Percentiles rank a stretch among this genome's conserved stretches.
These are phyloP conservation scores for Cottus gobio DNA, from an alignment of 2,113 vertebrate genomes.

Conservation along the genomic window DNA sequence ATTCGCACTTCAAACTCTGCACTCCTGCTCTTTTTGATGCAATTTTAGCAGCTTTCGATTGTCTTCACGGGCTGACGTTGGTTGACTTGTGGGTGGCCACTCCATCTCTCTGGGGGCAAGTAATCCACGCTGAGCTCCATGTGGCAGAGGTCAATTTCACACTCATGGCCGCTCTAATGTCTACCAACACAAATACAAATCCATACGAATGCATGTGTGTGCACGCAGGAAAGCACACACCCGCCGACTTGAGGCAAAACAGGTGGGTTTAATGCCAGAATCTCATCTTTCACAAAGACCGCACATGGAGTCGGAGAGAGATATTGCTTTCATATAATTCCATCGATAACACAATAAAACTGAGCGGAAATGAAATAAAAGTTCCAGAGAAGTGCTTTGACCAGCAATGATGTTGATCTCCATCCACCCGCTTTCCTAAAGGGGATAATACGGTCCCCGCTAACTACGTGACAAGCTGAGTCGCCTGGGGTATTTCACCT, in stretches of 20 bases:
- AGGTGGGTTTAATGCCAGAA: constrained; percentile 76
- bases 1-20: constrained; percentile 9
- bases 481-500: constrained; percentile 29
- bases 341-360: constrained; percentile 74
- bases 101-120: constrained; percentile 58
- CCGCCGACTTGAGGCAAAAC: constrained; percentile 63
- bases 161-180: constrained; percentile 66
- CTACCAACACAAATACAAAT: constrained; percentile 40
- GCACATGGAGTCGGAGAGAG: constrained; percentile 55
- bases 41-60: constrained; percentile 26
- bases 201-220: constrained; percentile 31
- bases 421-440: constrained; percentile 57
- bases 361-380: constrained; percentile 65
- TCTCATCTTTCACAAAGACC: constrained; percentile 73
- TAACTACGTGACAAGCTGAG: constrained; percentile 53
- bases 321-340: constrained; percentile 72
- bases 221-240: not conserved
- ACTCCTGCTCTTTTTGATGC: constrained; percentile 27
- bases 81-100: constrained; percentile 72
- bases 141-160: constrained; percentile 80
- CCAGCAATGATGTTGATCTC: constrained; percentile 63
- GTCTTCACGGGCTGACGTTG: constrained; percentile 36
- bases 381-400: constrained; percentile 59
- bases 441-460: constrained; percentile 38
- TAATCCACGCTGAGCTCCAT: constrained; percentile 67